phyloP scores from a whole-genome alignment of 2,113 vertebrate species.

The Pseudopodoces humilis region DNA sequence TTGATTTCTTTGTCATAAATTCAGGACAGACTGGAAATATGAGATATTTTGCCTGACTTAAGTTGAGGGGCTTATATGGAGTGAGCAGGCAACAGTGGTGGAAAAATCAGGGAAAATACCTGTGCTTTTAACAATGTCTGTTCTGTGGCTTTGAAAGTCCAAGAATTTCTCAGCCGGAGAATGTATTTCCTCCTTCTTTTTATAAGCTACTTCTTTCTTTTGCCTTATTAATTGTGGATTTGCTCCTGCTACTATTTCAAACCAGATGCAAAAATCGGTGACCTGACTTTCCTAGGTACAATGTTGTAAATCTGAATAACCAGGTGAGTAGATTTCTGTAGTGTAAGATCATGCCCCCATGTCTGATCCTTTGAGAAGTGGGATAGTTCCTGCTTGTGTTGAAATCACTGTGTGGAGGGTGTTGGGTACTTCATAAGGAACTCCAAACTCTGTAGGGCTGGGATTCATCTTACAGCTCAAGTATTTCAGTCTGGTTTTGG shows the following conservation, averaged over 20 bases:
- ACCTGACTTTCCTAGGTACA: constrained; percentile 51
- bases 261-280: constrained; percentile 41
- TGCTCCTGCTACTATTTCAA: constrained; percentile 58
- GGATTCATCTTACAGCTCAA: not conserved
- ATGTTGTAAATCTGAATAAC: constrained; percentile 33
- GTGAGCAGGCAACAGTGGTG: not conserved
- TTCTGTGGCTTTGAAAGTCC: constrained; percentile 60
- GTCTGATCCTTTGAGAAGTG: not conserved
- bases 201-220: constrained; percentile 61
- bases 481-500: constrained; percentile 39
- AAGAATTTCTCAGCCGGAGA: constrained; percentile 57
- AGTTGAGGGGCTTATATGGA: not conserved
- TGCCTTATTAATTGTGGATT: constrained; percentile 56
- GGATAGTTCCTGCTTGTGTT: constrained; percentile 29
- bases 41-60: not conserved
- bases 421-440: constrained; percentile 15
- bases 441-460: constrained; percentile 16
- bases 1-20: not conserved
- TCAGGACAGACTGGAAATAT: not conserved
- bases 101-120: constrained; percentile 65
- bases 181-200: constrained; percentile 57
- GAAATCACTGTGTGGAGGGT: constrained; percentile 23
- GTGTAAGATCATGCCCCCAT: not conserved
- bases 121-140: constrained; percentile 52
- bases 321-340: constrained; percentile 41